Conservation (phyloP, 2,888 invertebrate species). For the Erebia aethiops region DNA sequence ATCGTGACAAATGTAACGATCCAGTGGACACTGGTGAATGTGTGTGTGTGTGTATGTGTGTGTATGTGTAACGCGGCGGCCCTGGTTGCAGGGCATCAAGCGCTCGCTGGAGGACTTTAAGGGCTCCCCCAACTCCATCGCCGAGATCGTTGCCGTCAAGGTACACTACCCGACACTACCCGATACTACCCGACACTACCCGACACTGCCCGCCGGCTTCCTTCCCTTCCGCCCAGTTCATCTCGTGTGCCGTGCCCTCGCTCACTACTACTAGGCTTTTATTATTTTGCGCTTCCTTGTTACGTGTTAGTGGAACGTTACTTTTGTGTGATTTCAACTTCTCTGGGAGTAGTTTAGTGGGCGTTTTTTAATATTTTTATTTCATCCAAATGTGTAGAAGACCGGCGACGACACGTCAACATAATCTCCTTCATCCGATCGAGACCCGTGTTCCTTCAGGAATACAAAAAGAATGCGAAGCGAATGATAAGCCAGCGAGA, state of each 20-base stretch:
- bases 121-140: constrained; percentile 84
- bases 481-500: not conserved
- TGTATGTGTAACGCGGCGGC: constrained; percentile 22
- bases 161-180: constrained; percentile 83
- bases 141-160: constrained; percentile 98
- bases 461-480: not conserved
- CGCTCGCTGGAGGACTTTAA: constrained; percentile 93
- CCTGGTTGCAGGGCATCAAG: constrained; percentile 91
- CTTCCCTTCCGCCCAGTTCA: too few species aligned
- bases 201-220: too few species aligned
- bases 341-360: constrained; percentile 33
- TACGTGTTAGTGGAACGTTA: constrained; percentile 14
- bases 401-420: not conserved
- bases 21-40: too few species aligned
- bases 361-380: constrained; percentile 12
- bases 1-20: too few species aligned
- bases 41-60: not conserved
- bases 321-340: constrained; percentile 22
- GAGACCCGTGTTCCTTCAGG: not conserved
- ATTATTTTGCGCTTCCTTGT: constrained; percentile 43
- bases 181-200: too few species aligned
- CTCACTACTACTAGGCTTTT: constrained; percentile 19
- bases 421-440: not conserved
- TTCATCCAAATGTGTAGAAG: constrained; percentile 26
- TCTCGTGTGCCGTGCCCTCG: too few species aligned